Conservation (phyloP, 1,140 invertebrate species). For the Bicyclus anynana region DNA sequence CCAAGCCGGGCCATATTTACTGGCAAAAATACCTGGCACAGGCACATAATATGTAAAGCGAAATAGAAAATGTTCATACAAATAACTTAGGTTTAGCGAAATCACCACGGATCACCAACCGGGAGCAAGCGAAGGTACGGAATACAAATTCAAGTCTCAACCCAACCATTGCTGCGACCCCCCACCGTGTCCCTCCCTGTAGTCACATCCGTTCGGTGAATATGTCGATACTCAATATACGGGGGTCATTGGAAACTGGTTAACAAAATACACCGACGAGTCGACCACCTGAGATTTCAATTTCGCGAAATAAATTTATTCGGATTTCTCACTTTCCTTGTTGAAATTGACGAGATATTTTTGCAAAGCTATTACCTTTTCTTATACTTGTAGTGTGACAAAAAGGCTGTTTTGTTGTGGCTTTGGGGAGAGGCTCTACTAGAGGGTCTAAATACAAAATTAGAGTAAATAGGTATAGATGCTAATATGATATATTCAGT, state of each 20-base stretch:
- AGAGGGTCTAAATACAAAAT: too few relatives aligned
- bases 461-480: too few relatives aligned
- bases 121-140: slow-evolving; percentile 30
- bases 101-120: slow-evolving; percentile 40
- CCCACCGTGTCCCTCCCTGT: slow-evolving; percentile 20
- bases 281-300: slow-evolving; percentile 63
- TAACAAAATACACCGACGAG: slow-evolving; percentile 19
- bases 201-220: slow-evolving; percentile 17
- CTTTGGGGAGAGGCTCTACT: too few relatives aligned
- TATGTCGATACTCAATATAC: slow-evolving; percentile 18
- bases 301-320: slow-evolving; percentile 64
- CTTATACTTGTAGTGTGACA: neutral
- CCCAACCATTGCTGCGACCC: slow-evolving; percentile 30
- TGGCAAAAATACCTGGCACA: neutral
- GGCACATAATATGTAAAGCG: neutral
- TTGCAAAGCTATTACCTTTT: neutral
- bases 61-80: slow-evolving; percentile 17
- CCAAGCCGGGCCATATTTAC: neutral
- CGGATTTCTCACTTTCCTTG: slow-evolving; percentile 32
- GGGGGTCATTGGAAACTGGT: slow-evolving; percentile 34
- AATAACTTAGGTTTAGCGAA: slow-evolving; percentile 36
- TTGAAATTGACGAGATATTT: slow-evolving; percentile 14
- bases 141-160: slow-evolving; percentile 51
- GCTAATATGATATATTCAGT: too few relatives aligned
- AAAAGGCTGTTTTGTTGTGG: neutral